A percentile compares a stretch with the other conserved stretches of the same genome.
Conservation (phyloP, 2,113 vertebrate species). For the Oncorhynchus nerka region DNA sequence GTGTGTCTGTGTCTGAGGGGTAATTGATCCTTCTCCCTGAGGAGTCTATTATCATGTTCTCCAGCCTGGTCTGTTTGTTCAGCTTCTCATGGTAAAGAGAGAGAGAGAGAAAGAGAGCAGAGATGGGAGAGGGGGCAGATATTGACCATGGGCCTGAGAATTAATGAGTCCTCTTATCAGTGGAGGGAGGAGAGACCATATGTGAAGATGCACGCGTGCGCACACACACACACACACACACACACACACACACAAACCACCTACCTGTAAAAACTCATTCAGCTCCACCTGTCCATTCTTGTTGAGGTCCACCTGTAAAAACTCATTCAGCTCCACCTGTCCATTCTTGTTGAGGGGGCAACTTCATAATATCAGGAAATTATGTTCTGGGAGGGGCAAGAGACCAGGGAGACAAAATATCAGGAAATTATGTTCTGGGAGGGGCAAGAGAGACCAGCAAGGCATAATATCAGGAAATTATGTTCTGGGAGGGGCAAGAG, state of each 20-base stretch:
- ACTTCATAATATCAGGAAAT: too few relatives aligned
- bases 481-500: too few relatives aligned
- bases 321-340: conserved; percentile 94
- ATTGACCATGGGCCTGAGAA: neutral
- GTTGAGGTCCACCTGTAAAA: conserved; percentile 95
- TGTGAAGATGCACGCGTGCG: neutral
- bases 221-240: neutral
- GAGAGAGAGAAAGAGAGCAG: neutral
- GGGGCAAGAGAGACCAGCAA: too few relatives aligned
- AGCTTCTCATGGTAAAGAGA: neutral
- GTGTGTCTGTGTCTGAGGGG: neutral
- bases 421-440: too few relatives aligned
- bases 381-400: conserved; percentile 80
- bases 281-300: conserved; percentile 98
- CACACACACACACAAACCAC: neutral
- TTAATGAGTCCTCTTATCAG: neutral
- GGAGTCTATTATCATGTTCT: conserved; percentile 1
- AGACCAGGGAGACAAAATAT: neutral
- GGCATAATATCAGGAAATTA: too few relatives aligned
- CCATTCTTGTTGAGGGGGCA: conserved; percentile 97
- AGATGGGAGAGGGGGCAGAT: neutral
- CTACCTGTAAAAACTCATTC: conserved; percentile 90
- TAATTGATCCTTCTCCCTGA: neutral
- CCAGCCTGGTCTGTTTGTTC: neutral
- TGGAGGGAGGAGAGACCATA: neutral